A percentile compares a stretch with the other conserved stretches of the same genome.
These are phyloP conservation scores for Antechinus flavipes DNA, from an alignment of 2,113 vertebrate genomes.

Conservation along the genomic window DNA sequence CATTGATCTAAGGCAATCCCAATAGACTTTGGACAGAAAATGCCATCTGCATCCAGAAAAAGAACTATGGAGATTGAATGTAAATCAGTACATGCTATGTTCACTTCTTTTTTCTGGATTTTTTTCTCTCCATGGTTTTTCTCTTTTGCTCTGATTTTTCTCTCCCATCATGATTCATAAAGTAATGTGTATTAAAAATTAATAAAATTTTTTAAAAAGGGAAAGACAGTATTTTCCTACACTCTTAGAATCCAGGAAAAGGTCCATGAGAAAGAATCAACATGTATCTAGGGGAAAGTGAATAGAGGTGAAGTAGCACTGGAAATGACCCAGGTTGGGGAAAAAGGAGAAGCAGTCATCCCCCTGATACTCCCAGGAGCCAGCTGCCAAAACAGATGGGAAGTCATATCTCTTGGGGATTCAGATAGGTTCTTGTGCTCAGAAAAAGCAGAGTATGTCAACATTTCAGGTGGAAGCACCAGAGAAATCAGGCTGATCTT, in stretches of 20 bases:
- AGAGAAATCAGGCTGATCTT: background rate
- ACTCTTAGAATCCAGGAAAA: background rate
- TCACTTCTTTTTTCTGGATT: no score
- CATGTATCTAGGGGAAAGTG: background rate
- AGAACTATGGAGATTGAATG: no score
- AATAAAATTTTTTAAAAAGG: background rate
- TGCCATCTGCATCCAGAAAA: no score
- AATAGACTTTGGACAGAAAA: no score
- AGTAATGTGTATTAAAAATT: no score
- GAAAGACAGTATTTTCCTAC: background rate
- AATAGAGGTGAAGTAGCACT: background rate
- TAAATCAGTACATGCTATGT: no score
- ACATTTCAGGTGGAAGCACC: background rate
- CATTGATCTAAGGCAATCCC: no score
- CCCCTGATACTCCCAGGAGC: background rate
- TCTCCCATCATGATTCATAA: no score
- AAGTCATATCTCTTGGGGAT: background rate
- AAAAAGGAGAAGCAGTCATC: background rate
- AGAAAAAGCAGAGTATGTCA: background rate
- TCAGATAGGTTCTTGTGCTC: background rate
- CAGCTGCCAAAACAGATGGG: background rate
- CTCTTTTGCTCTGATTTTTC: no score
- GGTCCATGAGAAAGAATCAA: background rate
- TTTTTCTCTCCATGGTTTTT: no score
- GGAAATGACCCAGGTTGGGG: background rate